A percentile compares a stretch with the other conserved stretches of the same genome.
These are phyloP conservation scores for Hypanus sabinus DNA, from an alignment of 2,113 vertebrate species.

Conservation along the genomic window DNA sequence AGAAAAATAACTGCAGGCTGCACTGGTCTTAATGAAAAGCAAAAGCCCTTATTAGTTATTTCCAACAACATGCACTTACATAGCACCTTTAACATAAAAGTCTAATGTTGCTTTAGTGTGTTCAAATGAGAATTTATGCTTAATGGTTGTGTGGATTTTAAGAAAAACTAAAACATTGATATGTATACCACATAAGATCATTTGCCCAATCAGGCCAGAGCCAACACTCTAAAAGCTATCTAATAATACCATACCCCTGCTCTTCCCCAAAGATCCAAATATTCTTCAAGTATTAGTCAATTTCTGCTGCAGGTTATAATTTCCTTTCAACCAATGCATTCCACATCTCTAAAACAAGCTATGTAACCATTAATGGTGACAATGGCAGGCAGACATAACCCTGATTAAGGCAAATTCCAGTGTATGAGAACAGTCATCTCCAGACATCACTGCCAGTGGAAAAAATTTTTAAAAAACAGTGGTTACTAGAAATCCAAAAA, in stretches of 20 bases:
- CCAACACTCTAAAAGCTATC: neutral
- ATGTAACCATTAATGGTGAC: neutral
- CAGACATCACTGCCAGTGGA: neutral
- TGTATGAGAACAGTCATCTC: neutral
- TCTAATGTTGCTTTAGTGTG: neutral
- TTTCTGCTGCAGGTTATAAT: neutral
- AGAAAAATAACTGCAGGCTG: too few relatives aligned
- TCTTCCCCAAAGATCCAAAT: neutral
- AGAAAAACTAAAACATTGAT: neutral
- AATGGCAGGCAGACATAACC: neutral
- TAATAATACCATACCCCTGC: neutral
- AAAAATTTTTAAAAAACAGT: too few relatives aligned
- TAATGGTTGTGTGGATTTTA: neutral
- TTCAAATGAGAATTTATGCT: neutral
- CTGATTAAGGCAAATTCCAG: neutral
- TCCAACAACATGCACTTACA: neutral
- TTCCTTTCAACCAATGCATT: neutral
- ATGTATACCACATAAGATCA: neutral
- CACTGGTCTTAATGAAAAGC: neutral
- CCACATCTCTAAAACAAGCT: neutral
- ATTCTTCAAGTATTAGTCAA: neutral
- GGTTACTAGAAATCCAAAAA: too few relatives aligned
- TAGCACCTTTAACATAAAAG: neutral
- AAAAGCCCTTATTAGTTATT: neutral
- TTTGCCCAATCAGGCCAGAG: neutral